Base-by-base conservation (phyloP, 2,888 invertebrate genomes). In the Homarus gammarus region DNA sequence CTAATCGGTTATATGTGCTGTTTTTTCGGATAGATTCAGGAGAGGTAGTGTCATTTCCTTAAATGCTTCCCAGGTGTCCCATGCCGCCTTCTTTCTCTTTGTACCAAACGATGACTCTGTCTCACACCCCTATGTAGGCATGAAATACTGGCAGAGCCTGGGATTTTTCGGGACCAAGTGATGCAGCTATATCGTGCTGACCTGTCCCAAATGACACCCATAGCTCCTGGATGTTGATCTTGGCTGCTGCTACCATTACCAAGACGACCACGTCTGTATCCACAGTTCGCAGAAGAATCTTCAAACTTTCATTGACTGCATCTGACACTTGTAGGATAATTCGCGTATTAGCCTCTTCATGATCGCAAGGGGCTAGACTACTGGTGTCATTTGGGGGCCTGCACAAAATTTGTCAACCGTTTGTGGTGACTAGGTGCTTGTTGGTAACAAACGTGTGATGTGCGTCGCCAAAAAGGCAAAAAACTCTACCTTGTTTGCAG, bases 21-120 rank as follows among this genome's bases (percentile, higher is more conserved):
- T n/a, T n/a, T n/a, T n/a, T n/a, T n/a, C n/a, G n/a, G n/a, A n/a
- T n/a, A n/a, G n/a, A n/a, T n/a, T n/a, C n/a, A n/a, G n/a, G n/a
- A n/a, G n/a, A n/a, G n/a, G n/a, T n/a, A n/a, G n/a, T n/a, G n/a
- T n/a, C n/a, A n/a, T n/a, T n/a, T n/a, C n/a, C n/a, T n/a, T n/a
- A n/a, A n/a, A n/a, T n/a, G n/a, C 64, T 31, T 82, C n/a, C 33
- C 64, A 64, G 61, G 31, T 33, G 27, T 64, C 22, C 82, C 64
- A 36, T 3, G 82, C 64, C 12, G 64, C 18, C 36, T 82, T 31
- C 51, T 82, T 68, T 31, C 64, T 64, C 33, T 64, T 3, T 36
- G 56, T 64, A 31, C 15, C 22, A 31, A 82, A 64, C n/a, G 82
- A 82, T 33, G 82, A 82, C 15, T 70, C 82, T 31, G 38, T 82